These are phyloP conservation scores for Dicrurus megarhynchus DNA, from an alignment of 2,113 vertebrate species.

Conservation along the genomic window DNA sequence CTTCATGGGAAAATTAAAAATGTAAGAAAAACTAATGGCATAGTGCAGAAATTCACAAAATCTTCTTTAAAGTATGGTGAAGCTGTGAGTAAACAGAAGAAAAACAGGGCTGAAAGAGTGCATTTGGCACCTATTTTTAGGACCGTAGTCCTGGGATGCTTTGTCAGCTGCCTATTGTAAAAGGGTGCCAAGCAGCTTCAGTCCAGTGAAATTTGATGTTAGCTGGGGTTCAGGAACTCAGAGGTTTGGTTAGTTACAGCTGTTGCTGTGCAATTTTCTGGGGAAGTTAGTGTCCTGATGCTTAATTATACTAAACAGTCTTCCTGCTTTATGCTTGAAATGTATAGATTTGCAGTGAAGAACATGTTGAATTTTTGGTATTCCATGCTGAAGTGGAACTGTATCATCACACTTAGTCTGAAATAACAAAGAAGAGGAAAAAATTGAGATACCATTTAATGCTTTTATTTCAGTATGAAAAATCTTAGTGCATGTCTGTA, in stretches of 20 bases:
- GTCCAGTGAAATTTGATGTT: background rate
- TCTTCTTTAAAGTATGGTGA: background rate
- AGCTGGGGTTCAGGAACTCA: background rate
- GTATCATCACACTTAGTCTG: background rate
- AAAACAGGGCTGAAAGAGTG: background rate
- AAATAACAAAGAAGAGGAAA: background rate
- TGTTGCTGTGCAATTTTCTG: background rate
- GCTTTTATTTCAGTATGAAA: background rate
- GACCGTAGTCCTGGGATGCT: background rate
- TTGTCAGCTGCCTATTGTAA: background rate
- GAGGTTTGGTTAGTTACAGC: background rate
- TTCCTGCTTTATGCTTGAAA: background rate
- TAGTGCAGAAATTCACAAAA: background rate
- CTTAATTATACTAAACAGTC: background rate
- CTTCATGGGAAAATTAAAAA: conserved; percentile 88
- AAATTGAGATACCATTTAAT: background rate
- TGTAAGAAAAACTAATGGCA: conserved; percentile 64
- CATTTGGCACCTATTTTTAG: background rate
- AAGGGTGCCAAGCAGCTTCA: background rate
- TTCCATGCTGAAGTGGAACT: background rate
- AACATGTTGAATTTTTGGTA: background rate
- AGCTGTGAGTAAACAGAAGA: background rate
- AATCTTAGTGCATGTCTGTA: background rate
- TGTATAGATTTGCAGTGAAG: background rate
- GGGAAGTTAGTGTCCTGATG: background rate